Evolutionary conservation across 1,140 invertebrate species (phyloP).

Genomic region (Procambarus clarkii): DNA sequence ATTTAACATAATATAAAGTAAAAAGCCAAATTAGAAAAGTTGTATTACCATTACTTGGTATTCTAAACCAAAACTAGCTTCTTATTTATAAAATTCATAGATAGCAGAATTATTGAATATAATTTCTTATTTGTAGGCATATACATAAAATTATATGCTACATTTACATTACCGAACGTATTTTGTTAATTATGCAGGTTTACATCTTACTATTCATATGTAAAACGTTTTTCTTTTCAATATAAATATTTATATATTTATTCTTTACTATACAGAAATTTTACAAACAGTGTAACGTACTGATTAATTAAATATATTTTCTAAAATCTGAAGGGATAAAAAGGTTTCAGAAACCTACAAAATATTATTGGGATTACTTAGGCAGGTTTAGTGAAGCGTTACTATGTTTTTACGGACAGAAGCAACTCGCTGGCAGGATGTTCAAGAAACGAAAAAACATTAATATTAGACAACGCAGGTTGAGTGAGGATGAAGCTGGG

Average conservation of each 20-base stretch:
- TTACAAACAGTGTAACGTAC: too few relatives aligned
- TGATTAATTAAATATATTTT: not conserved
- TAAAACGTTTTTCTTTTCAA: too few relatives aligned
- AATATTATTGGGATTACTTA: not conserved
- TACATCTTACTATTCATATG: too few relatives aligned
- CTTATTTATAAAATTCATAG: not conserved
- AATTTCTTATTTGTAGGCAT: too few relatives aligned
- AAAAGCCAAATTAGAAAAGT: not conserved
- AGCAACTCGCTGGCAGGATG: not conserved
- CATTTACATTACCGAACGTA: too few relatives aligned
- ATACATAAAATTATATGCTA: too few relatives aligned
- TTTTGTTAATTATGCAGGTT: too few relatives aligned
- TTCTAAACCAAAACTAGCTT: not conserved
- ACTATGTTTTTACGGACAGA: not conserved
- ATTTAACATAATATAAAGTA: not conserved
- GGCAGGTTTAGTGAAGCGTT: not conserved
- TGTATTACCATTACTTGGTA: not conserved
- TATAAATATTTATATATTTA: not conserved
- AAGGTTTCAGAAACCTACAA: not conserved
- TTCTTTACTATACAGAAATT: too few relatives aligned
- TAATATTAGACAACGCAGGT: constrained; percentile 40
- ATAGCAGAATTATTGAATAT: too few relatives aligned
- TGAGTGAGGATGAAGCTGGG: constrained; percentile 52
- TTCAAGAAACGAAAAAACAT: constrained; percentile 60
- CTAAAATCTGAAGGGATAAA: not conserved